Evolutionary conservation across 2,113 vertebrate genomes (phyloP).

Genomic region (Speoplatyrhinus poulsoni): DNA sequence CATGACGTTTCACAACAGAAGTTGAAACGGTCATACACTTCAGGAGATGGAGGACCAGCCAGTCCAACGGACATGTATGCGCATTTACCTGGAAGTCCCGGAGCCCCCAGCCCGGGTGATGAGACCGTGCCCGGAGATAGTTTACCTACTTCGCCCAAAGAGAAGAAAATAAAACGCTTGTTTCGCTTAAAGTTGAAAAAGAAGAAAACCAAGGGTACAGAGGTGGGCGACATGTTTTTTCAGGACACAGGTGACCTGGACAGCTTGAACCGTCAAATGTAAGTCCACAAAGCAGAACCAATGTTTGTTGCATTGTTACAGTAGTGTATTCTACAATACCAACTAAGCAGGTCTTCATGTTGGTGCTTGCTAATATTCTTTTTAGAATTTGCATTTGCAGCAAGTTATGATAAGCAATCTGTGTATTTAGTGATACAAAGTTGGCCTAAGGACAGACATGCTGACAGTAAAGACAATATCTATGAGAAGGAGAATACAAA

Average conservation of each 20-base stretch:
- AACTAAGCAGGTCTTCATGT: too few relatives aligned
- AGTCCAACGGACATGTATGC: background rate
- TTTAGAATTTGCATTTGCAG: too few relatives aligned
- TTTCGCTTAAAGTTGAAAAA: slow-evolving; percentile 42
- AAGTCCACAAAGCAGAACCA: background rate
- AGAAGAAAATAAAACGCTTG: slow-evolving; percentile 47
- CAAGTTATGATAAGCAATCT: too few relatives aligned
- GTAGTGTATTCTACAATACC: too few relatives aligned
- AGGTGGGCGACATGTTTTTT: slow-evolving; percentile 47
- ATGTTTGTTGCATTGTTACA: too few relatives aligned
- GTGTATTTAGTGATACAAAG: too few relatives aligned
- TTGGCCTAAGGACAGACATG: too few relatives aligned
- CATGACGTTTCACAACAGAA: slow-evolving; percentile 15
- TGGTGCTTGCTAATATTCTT: too few relatives aligned
- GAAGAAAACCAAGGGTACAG: slow-evolving; percentile 53
- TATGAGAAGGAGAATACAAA: too few relatives aligned
- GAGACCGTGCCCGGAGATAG: slow-evolving; percentile 5
- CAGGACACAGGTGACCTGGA: slow-evolving; percentile 42
- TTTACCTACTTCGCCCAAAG: slow-evolving; percentile 22
- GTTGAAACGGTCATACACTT: background rate
- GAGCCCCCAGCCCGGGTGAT: slow-evolving; percentile 12
- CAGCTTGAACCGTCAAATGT: slow-evolving; percentile 49
- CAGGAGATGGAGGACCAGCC: slow-evolving; percentile 32
- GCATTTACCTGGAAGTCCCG: background rate
- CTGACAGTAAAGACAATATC: too few relatives aligned